These are phyloP conservation scores for Carassius carassius DNA, from an alignment of 2,113 vertebrate genomes.

Conservation along the genomic window DNA sequence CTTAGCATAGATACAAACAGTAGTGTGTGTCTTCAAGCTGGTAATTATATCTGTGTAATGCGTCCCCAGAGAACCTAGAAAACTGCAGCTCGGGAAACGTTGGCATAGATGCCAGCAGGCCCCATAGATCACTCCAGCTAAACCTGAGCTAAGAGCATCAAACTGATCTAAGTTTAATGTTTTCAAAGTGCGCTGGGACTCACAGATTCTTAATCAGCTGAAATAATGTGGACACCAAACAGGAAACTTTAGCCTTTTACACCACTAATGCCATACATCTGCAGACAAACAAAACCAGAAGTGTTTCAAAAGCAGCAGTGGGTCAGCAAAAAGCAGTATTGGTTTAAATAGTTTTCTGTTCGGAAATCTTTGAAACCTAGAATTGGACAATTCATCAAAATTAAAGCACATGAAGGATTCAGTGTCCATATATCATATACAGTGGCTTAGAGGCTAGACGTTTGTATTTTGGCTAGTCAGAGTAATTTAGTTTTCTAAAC, in stretches of 20 bases:
- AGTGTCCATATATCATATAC: not conserved
- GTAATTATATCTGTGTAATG: slow-evolving; percentile 68
- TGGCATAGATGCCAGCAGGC: slow-evolving; percentile 62
- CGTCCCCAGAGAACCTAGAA: slow-evolving; percentile 54
- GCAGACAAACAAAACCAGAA: not conserved
- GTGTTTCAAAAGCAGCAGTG: not conserved
- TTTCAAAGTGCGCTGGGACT: not conserved
- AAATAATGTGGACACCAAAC: not conserved
- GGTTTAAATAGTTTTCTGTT: not conserved
- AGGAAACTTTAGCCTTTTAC: not conserved
- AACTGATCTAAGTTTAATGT: slow-evolving; percentile 3
- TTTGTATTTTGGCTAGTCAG: not conserved
- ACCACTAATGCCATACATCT: not conserved
- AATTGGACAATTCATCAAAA: not conserved
- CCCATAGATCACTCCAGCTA: slow-evolving; percentile 53
- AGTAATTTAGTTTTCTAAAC: not conserved
- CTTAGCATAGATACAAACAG: slow-evolving; percentile 46
- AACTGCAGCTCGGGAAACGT: slow-evolving; percentile 59
- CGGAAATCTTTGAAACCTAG: not conserved
- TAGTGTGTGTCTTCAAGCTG: slow-evolving; percentile 57
- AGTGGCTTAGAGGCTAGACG: not conserved
- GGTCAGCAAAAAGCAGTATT: not conserved
- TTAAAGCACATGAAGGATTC: not conserved
- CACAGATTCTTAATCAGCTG: slow-evolving; percentile 6
- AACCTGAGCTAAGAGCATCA: not conserved